phyloP scores from a whole-genome alignment of 2,797 vertebrate genomes.

The Eulemur coronatus region DNA sequence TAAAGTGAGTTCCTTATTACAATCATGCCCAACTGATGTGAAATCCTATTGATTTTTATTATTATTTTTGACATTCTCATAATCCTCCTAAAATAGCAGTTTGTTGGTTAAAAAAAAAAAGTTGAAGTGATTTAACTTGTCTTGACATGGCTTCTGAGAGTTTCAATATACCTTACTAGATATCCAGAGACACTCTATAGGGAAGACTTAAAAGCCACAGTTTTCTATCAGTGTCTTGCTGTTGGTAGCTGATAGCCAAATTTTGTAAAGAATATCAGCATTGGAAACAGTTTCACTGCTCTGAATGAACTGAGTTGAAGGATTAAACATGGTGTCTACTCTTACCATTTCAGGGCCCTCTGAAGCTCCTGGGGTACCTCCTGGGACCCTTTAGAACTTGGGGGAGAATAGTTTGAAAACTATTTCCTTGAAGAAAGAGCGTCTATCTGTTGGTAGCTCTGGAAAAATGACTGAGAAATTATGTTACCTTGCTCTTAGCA shows the following conservation, averaged over 20 bases:
- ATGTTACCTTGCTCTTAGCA: constrained; percentile 6
- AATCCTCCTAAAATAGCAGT: background rate
- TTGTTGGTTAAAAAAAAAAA: background rate
- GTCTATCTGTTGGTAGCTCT: constrained; percentile 2
- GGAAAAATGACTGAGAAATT: constrained; percentile 26
- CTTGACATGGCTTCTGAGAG: constrained; percentile 16
- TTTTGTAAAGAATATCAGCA: background rate
- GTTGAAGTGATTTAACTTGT: background rate
- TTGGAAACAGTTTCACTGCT: background rate
- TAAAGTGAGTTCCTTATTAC: background rate
- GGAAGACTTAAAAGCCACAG: background rate
- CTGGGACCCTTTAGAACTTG: background rate
- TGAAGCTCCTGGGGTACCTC: background rate
- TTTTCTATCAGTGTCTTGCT: background rate
- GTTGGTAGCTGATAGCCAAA: background rate
- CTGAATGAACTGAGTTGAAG: background rate
- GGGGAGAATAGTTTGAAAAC: background rate
- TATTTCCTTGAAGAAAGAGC: constrained; percentile 16
- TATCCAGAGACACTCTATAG: background rate
- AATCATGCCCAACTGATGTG: background rate
- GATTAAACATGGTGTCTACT: background rate
- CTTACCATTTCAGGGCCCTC: background rate
- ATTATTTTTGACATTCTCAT: background rate
- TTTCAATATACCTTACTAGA: background rate
- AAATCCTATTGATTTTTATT: background rate